Conservation (phyloP, 2,797 vertebrate genomes). For the Parauchenoglanis punctatus region DNA sequence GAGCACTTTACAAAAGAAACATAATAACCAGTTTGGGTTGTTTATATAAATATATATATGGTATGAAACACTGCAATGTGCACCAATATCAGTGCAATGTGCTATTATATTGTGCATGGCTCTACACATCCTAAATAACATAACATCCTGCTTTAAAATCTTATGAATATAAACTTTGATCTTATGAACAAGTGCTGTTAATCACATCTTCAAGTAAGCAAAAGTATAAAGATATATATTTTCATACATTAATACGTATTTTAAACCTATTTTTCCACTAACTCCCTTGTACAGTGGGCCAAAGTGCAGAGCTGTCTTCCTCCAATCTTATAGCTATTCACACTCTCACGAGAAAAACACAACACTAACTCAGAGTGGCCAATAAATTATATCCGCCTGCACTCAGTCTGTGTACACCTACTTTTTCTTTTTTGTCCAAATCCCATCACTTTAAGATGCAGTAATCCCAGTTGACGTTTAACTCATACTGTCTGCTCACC, state of each 20-base stretch:
- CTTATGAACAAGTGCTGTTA: not conserved
- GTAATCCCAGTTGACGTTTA: not conserved
- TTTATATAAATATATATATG: too few species aligned
- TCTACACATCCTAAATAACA: not conserved
- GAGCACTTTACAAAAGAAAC: not conserved
- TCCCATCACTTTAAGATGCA: not conserved
- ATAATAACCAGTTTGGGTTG: not conserved
- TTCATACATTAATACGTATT: not conserved
- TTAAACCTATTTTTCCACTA: not conserved
- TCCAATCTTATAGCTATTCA: not conserved
- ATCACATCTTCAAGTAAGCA: not conserved
- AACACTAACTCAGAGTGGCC: not conserved
- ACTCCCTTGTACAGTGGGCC: not conserved
- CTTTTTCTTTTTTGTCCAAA: too few species aligned
- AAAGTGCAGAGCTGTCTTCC: not conserved
- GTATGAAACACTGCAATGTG: not conserved
- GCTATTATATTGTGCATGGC: not conserved
- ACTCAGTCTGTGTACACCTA: not conserved
- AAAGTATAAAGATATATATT: not conserved
- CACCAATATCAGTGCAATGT: not conserved
- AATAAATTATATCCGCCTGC: not conserved
- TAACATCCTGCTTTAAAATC: not conserved
- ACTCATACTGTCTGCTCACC: not conserved
- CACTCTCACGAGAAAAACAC: not conserved
- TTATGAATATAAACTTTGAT: not conserved